Evolutionary conservation across 2,797 vertebrate genomes (phyloP), one percentile per base, ranked within the genome.

Genomic region (Lindbergichthys nudifrons): DNA sequence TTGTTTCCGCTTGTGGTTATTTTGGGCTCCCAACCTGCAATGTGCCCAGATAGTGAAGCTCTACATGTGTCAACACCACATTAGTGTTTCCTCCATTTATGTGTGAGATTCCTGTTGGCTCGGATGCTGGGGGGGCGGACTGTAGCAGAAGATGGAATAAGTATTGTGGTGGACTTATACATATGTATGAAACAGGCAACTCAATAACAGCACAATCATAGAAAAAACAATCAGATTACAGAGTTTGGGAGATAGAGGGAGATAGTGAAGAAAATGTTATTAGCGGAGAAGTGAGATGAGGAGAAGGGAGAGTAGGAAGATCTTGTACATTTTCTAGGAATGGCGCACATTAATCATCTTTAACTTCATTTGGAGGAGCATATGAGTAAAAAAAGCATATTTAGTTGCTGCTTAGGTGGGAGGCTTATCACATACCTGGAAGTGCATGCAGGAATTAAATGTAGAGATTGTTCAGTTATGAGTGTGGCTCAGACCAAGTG

Each of bases 181-280:
- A 95, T 95, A 94, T 94, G 94, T 94, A 94, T 93, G 92, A 92
- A 90, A 75, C 57, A 39, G 83, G 83, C 89, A 95, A 94, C 93
- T 92, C 92, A 94, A 95, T 95, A 93, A 93, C 75, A 87, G 88
- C 84, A 86, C 86, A 89, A 90, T 91, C 92, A 86, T 77, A 83
- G 84, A 59, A 82, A 84, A 85, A 91, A 92, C 90, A 94, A 95
- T 94, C 79, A 90, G 91, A 94, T 95, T 95, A 94, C 73, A 67
- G 82, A 65, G 77, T 80, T 83, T 65, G 69, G 82, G 81, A 92
- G 90, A 92, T 82, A 87, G 84, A 88, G 83, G 82, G 79, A 85
- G 90, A 89, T 86, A 88, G 89, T 80, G 87, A 86, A 80, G 91
- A 89, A 94, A 95, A 95, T 92, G 89, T 74, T 92, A 95, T 95